Percentiles rank a stretch among this genome's conserved stretches.
Evolutionary conservation across 23 tunicate genomes (phyloP).

Genomic region (Diplosoma virens): DNA sequence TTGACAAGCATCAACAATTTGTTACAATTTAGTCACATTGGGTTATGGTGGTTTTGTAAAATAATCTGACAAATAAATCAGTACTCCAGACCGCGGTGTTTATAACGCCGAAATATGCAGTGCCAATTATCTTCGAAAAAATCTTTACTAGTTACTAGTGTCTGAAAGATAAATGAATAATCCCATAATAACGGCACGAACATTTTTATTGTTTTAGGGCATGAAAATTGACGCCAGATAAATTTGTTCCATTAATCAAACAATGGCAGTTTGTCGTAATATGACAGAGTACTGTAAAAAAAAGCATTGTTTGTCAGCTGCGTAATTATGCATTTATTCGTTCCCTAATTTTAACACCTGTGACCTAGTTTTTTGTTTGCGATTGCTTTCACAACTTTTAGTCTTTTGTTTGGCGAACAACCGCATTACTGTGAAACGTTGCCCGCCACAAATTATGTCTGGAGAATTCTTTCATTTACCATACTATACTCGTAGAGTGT

Average conservation of each 20-base stretch:
- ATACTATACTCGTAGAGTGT: neutral
- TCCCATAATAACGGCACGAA: neutral
- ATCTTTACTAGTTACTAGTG: neutral
- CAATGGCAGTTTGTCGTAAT: neutral
- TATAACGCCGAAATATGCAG: neutral
- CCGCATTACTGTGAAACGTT: neutral
- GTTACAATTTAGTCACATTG: neutral
- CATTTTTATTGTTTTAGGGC: neutral
- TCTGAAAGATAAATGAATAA: neutral
- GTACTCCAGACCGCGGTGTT: neutral
- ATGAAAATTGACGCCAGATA: neutral
- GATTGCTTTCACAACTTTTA: neutral
- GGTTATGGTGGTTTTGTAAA: neutral
- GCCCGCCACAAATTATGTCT: neutral
- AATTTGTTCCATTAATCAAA: neutral
- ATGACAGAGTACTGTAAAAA: neutral
- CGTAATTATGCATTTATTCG: neutral
- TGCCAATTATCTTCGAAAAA: neutral
- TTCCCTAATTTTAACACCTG: neutral
- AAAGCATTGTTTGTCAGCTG: neutral
- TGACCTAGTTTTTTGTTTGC: neutral
- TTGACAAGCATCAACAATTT: neutral
- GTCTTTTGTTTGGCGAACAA: neutral
- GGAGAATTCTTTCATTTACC: neutral
- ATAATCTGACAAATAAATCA: neutral